phyloP scores from a whole-genome alignment of 2,113 vertebrate species.

The Ictalurus punctatus region DNA sequence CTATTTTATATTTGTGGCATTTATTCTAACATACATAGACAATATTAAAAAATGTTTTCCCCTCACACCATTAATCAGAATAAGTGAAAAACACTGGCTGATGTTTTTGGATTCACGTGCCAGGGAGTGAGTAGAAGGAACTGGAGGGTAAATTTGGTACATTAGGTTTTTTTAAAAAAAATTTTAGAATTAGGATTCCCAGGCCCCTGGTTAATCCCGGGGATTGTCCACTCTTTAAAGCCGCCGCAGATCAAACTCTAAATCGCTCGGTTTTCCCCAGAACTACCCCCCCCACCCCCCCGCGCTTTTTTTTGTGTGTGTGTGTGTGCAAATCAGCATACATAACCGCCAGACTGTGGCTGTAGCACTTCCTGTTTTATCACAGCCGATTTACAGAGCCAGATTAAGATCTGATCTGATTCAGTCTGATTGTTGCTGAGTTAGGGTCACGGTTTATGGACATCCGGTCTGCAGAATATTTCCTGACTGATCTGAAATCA shows the following conservation, averaged over 20 bases:
- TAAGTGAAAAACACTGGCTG: not conserved
- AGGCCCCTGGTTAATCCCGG: constrained; percentile 65
- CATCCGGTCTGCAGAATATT: constrained; percentile 20
- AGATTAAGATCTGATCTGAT: constrained; percentile 33
- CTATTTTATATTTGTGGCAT: not conserved
- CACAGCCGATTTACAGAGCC: not conserved
- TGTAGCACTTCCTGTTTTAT: constrained; percentile 41
- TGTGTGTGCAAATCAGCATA: not conserved
- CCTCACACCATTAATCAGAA: not conserved
- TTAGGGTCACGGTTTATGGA: not conserved
- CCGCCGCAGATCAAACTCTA: constrained; percentile 30
- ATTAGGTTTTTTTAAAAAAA: no score
- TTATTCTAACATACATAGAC: not conserved
- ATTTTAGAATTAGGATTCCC: constrained; percentile 63
- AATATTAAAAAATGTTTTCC: not conserved
- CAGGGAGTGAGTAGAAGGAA: constrained; percentile 50
- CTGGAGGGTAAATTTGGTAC: constrained; percentile 41
- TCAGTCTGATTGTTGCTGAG: constrained; percentile 6
- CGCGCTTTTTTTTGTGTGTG: not conserved
- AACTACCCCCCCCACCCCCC: constrained; percentile 13
- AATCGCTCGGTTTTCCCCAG: constrained; percentile 52
- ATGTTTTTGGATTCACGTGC: not conserved
- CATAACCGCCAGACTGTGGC: constrained; percentile 14
- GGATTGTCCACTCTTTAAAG: constrained; percentile 62
- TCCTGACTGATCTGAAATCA: not conserved